phyloP scores from a whole-genome alignment of 2,113 vertebrate species.

The Entomyzon cyanotis region DNA sequence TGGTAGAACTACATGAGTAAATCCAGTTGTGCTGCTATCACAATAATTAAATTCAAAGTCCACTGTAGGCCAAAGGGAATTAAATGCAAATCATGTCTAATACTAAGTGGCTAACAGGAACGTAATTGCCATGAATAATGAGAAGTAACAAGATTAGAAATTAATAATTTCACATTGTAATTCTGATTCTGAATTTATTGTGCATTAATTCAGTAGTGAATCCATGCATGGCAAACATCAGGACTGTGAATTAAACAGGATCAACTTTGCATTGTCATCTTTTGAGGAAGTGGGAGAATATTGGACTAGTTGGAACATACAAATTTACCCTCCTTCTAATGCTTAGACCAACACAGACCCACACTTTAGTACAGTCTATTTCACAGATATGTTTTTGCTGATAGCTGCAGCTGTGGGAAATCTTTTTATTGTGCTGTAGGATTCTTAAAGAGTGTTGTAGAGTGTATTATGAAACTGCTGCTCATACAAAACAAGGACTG shows the following conservation, averaged over 20 bases:
- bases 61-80: neutral
- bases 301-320: neutral
- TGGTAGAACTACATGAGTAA: neutral
- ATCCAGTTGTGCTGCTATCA: neutral
- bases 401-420: neutral
- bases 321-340: neutral
- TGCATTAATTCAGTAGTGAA: neutral
- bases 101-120: conserved; percentile 22
- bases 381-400: neutral
- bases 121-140: neutral
- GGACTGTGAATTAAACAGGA: neutral
- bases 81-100: conserved; percentile 39
- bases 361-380: neutral
- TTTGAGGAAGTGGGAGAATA: neutral
- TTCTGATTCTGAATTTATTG: neutral
- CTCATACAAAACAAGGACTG: neutral
- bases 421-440: neutral
- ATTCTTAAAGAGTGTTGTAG: neutral
- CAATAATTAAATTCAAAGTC: conserved; percentile 15
- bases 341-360: neutral
- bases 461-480: neutral
- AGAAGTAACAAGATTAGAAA: conserved; percentile 30
- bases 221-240: neutral
- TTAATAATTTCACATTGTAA: neutral
- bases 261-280: neutral